Base-by-base conservation (phyloP, 2,888 invertebrate species). In the Chironomus riparius region DNA sequence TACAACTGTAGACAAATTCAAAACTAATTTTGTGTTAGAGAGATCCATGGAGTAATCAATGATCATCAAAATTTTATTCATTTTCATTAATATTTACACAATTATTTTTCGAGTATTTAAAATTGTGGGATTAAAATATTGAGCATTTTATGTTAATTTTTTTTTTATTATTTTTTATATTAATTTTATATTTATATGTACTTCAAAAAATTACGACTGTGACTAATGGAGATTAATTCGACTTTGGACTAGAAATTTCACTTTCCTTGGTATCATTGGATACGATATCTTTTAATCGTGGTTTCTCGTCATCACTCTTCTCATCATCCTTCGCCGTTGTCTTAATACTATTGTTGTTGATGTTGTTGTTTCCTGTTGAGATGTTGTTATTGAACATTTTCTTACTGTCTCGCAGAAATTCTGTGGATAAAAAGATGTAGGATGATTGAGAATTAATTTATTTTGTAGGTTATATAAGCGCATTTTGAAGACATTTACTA, bases 201-300 rank as follows among this genome's bases (percentile, higher is more conserved):
- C 38, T 7, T 38, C 10, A 38, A 10, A 38, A 38, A 38, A 38
- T 38, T 38, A 38, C 38, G 38, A 38, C 38, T 38, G 56, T 18
- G 18, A 18, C 56, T 56, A 56, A 56, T 56, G 18, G n/a, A 68
- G 21, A 24, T 73, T 74, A 74, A 47, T 74, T 74, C 47, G 74
- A 74, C 22, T 74, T 74, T 38, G 74, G 74, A 74, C 74, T 74
- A 74, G 74, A 74, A 13, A 68, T 74, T 74, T 74, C 74, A 47
- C 47, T 70, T 21, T 68, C 74, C 65, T 74, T 74, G 74, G 74
- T 68, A 68, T 74, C 74, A 38, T 62, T 68, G 4, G 68, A 68
- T 62, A n/a, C 47, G 21, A 65, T 13, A 24, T 65, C 65, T 13
- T 65, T 68, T 47, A 22, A 28, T 10, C 38, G 38, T 28, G 28